Base-by-base conservation (phyloP, 2,113 vertebrate species). In the Crotalus helleri region DNA sequence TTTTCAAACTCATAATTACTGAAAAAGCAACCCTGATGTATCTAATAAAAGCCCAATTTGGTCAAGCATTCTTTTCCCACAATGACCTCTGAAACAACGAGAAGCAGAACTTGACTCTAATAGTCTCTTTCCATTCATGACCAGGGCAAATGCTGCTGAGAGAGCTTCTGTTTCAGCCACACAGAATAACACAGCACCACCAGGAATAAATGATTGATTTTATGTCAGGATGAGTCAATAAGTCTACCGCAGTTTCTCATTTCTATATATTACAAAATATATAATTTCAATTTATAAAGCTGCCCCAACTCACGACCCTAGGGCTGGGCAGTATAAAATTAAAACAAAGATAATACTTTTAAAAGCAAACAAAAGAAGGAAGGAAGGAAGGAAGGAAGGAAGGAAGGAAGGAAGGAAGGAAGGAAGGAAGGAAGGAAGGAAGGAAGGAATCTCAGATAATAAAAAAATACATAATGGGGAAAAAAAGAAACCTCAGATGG, bases 171-270 rank as follows among this genome's bases (percentile, higher is more conserved):
- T 39, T 81, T 39, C 69, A 81, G 69, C 15, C 69, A 74, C 64
- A 33, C 13, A 33, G n/a, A 81, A 19, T 39, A 81, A 81, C 15
- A 81, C n/a, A 81, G n/a, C n/a, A 81, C n/a, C n/a, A 19, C n/a
- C 69, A 81, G n/a, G 69, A 81, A 39, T 39, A 74, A 81, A 39
- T 81, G 69, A 81, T 39, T 81, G 69, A 81, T 81, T 81, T 81
- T 81, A 81, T 81, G 69, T 81, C 69, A 81, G n/a, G 69, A 81
- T 81, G 69, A 81, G 69, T 81, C 69, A 81, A 81, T 81, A 81
- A 81, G 69, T n/a, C 69, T 81, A 39, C n/a, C 1, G 6, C n/a
- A 39, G n/a, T 81, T 81, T 81, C n/a, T 81, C 6, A 7, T 17
- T 81, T 81, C 29, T 81, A 17, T 81, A 81, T 81, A 81, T 81